Base-by-base conservation (phyloP, 2,888 invertebrate genomes). In the Philereme transversata region DNA sequence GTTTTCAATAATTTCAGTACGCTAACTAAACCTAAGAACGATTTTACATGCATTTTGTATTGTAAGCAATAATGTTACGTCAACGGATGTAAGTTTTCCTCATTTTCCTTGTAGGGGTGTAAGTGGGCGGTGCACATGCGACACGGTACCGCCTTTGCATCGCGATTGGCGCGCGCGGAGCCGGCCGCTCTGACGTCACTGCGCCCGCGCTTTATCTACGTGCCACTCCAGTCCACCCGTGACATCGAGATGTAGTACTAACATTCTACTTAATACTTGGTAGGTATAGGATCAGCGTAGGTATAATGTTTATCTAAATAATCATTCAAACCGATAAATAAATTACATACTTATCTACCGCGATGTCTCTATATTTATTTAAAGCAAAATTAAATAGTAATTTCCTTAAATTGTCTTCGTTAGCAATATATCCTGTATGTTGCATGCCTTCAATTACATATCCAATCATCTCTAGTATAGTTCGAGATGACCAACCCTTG, bases 121-220 rank as follows among this genome's bases (percentile, higher is more conserved):
- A 59, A 74, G 87, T 87, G 90, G 90, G 91, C 90, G 90, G 82
- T 83, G 80, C 88, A 82, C 77, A 61, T 49, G 79, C 82, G 83
- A 81, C 71, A 61, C 62, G 65, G 67, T 69, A 76, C 84, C 82
- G 75, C 88, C 90, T 89, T 87, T 78, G 80, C 73, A 51, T 64
- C 75, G 82, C 82, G 73, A 90, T 90, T 89, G 90, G 91, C 75
- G 77, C 81, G 65, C 76, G 68, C 22, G 40, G 63, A 57, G 77
- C 84, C 78, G 89, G 74, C 88, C 91, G 79, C 84, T 87, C 77
- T 90, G 89, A 92, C 91, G 90, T 92, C 90, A 90, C 74, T 64
- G 75, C 82, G 81, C 79, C 76, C 77, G 81, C 81, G 72, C 71
- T 69, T 79, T 84, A 83, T 83, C 83, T 78, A 60, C 76, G 76